Conservation (phyloP, 2,113 vertebrate genomes). For the Aptenodytes forsteri region DNA sequence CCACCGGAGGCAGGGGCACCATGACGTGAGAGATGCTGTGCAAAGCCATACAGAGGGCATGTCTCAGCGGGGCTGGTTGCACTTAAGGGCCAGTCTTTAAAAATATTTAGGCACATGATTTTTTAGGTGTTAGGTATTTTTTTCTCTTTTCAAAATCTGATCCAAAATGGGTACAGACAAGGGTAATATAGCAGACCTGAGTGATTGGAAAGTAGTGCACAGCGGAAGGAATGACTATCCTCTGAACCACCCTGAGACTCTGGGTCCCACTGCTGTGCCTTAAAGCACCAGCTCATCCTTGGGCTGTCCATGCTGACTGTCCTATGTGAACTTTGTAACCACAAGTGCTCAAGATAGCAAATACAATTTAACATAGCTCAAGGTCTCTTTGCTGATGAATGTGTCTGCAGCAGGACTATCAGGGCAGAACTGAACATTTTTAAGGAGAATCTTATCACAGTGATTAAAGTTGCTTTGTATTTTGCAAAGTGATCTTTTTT, state of each 20-base stretch:
- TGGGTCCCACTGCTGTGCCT: background rate
- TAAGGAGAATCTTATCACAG: slow-evolving; percentile 34
- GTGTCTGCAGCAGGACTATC: background rate
- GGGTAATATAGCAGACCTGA: background rate
- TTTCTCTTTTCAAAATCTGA: background rate
- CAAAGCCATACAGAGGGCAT: rapidly evolving
- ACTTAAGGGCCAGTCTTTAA: background rate
- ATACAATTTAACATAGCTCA: background rate
- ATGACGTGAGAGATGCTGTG: rapidly evolving
- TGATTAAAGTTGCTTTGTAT: slow-evolving; percentile 34
- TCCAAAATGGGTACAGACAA: background rate
- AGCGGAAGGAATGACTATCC: background rate
- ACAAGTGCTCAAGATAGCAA: background rate
- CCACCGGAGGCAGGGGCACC: background rate
- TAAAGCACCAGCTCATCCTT: background rate
- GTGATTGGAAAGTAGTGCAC: rapidly evolving
- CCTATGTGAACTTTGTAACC: background rate
- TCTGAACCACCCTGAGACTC: background rate
- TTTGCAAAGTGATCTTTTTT: background rate
- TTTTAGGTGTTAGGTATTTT: rapidly evolving
- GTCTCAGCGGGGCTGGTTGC: background rate
- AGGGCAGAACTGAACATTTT: background rate
- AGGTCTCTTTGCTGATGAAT: background rate
- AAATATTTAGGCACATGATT: rapidly evolving
- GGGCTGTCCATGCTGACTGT: background rate